Conservation (phyloP, 2,888 invertebrate genomes). For the Acronicta alni region DNA sequence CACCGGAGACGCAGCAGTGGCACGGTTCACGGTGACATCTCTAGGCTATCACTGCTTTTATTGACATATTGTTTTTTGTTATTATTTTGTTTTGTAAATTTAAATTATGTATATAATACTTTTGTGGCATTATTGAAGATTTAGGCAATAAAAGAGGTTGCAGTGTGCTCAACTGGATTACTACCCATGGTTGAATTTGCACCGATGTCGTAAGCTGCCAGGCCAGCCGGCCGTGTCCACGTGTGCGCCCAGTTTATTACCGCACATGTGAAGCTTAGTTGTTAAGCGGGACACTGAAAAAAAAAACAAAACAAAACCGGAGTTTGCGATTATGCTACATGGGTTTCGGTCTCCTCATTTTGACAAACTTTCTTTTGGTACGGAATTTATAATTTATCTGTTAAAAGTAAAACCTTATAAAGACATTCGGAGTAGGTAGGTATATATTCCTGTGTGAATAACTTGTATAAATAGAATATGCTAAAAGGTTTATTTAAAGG, state of each 20-base stretch:
- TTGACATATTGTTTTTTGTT: no score
- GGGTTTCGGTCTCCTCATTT: slow-evolving; percentile 20
- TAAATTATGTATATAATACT: neutral
- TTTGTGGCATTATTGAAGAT: slow-evolving; percentile 1
- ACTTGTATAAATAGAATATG: no score
- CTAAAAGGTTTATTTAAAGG: no score
- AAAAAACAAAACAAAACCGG: slow-evolving; percentile 46
- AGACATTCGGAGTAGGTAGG: no score
- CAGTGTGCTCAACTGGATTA: slow-evolving; percentile 38
- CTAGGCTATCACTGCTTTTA: no score
- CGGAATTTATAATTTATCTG: neutral
- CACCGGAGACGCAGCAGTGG: no score
- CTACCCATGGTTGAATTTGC: slow-evolving; percentile 64
- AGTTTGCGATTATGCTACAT: slow-evolving; percentile 30
- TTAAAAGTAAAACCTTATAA: no score
- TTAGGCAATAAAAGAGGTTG: slow-evolving; percentile 36
- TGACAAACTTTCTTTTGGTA: slow-evolving; percentile 15
- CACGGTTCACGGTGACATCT: no score
- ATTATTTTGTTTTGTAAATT: neutral
- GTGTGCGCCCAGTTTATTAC: slow-evolving; percentile 62
- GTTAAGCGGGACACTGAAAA: slow-evolving; percentile 54
- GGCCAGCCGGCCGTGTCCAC: slow-evolving; percentile 42
- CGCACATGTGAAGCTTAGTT: slow-evolving; percentile 63
- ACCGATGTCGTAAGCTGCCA: slow-evolving; percentile 63
- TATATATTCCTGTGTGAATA: no score